Percentiles rank a stretch among this genome's conserved stretches.
These are phyloP conservation scores for Actinostola sp. DNA, from an alignment of 92 coral and sea anemone species.

Conservation along the genomic window DNA sequence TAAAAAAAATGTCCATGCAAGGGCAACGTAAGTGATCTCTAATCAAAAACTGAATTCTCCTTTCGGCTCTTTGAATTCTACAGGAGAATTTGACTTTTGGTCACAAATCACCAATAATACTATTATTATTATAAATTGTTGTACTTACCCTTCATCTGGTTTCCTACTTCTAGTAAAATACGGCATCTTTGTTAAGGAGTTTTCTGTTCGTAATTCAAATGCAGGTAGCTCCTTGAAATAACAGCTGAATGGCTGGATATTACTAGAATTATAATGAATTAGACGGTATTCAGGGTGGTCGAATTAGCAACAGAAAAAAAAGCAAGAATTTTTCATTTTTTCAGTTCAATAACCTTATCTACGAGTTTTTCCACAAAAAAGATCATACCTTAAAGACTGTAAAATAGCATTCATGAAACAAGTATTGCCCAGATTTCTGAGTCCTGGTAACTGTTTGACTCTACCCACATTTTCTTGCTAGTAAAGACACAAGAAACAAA, in stretches of 20 bases:
- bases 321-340: no score
- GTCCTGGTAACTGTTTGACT: constrained; percentile 86
- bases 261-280: constrained; percentile 48
- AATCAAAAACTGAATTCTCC: no score
- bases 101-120: no score
- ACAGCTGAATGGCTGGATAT: constrained; percentile 94
- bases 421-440: constrained; percentile 97
- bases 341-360: no score
- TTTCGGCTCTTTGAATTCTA: no score
- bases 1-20: no score
- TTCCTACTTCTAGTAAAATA: constrained; percentile 93
- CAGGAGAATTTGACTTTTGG: no score
- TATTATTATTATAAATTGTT: not conserved
- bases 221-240: constrained; percentile 99
- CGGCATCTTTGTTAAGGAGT: constrained; percentile 82
- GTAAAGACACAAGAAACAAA: constrained; percentile 8
- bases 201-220: constrained; percentile 87
- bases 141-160: constrained; percentile 90
- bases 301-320: no score
- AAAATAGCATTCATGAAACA: constrained; percentile 99
- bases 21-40: no score
- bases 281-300: no score
- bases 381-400: constrained; percentile 87
- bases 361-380: no score
- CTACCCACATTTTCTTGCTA: constrained; percentile 97